Percentiles rank a stretch among this genome's conserved stretches.
Conservation (phyloP, 1,140 invertebrate species). For the Lanistes nyassanus region DNA sequence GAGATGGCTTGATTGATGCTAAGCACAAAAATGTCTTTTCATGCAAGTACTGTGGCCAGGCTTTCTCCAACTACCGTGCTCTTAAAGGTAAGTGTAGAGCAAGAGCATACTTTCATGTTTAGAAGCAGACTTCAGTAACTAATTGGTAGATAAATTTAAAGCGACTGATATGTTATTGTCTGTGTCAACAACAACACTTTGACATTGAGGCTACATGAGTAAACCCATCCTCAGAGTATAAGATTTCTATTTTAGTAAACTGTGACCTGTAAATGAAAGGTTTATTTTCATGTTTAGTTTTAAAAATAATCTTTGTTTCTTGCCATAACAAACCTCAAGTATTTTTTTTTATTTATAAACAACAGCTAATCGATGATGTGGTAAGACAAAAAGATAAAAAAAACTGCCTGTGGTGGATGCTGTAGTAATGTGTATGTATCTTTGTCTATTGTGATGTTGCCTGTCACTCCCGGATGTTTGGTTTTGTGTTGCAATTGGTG, state of each 20-base stretch:
- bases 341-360: background rate
- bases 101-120: too few relatives aligned
- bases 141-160: too few relatives aligned
- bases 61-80: slow-evolving; percentile 85
- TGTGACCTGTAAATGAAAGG: too few relatives aligned
- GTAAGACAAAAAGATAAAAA: slow-evolving; percentile 4
- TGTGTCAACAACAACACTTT: too few relatives aligned
- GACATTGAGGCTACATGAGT: background rate
- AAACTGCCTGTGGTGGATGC: too few relatives aligned
- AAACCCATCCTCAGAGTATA: background rate
- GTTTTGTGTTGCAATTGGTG: too few relatives aligned
- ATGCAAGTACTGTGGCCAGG: slow-evolving; percentile 83
- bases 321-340: background rate
- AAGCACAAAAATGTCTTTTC: slow-evolving; percentile 54
- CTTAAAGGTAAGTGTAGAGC: slow-evolving; percentile 52
- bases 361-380: slow-evolving; percentile 20
- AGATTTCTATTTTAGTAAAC: background rate
- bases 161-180: too few relatives aligned
- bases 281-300: background rate
- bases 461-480: too few relatives aligned
- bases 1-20: background rate
- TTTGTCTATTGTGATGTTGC: too few relatives aligned
- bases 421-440: too few relatives aligned
- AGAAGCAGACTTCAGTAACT: too few relatives aligned
- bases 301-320: background rate